Evolutionary conservation across 1,140 invertebrate species (phyloP), one percentile per base, ranked within the genome.

Genomic region (Drosophila pectinifera): DNA sequence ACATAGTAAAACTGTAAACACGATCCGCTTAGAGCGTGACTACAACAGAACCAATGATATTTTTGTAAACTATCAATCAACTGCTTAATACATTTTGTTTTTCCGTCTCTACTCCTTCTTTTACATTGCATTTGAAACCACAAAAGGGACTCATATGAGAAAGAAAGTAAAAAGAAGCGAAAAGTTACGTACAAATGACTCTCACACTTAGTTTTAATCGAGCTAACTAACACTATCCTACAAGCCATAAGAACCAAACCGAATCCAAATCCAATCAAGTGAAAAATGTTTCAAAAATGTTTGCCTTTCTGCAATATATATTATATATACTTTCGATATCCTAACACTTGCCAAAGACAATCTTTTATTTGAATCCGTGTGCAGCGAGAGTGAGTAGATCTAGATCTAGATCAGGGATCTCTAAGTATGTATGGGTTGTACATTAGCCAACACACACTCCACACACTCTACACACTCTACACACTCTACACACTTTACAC

Each of bases 141-240:
- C 83, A 90, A 90, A 90, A 91, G 90, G 90, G 88, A 91, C 74
- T 91, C 90, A 82, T 82, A 91, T 88, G 91, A 91, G 80, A 91
- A 91, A 91, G 90, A 91, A 91, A 91, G 86, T 89, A 91, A 91
- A 91, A 91, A 91, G 78, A 91, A 91, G 77, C 88, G 72, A 89
- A 91, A 89, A 89, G 80, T 81, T 85, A 90, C 81, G 81, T 85
- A 90, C 86, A 80, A 90, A 80, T 90, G 48, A 90, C 75, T 67
- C 49, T 73, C 62, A 68, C 49, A 78, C 54, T 79, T 88, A 86
- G 83, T 76, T 79, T 79, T 83, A 86, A 80, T 55, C 56, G 57
- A 75, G 58, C 58, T 39, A 41, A 63, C 67, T 53, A 53, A 77
- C 51, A 75, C 43, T 74, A 68, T 51, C 53, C 56, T 41, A 54